Conservation (phyloP, 2,888 invertebrate genomes). For the Cataglyphis albicans region DNA sequence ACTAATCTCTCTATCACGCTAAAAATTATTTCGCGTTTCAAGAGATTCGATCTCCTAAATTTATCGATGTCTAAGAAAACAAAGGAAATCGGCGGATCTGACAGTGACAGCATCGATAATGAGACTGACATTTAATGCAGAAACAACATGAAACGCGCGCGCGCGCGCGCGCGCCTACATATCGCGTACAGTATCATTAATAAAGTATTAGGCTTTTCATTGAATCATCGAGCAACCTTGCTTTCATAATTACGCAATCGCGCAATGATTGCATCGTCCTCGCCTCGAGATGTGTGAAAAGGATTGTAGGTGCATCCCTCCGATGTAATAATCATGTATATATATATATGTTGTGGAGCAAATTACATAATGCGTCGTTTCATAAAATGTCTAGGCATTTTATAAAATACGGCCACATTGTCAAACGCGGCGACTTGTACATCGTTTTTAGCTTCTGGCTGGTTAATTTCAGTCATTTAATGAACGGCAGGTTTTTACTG, state of each 20-base stretch:
- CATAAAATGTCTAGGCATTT: no score
- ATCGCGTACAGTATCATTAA: slow-evolving; percentile 66
- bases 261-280: slow-evolving; percentile 61
- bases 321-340: slow-evolving; percentile 2
- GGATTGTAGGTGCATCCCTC: slow-evolving; percentile 14
- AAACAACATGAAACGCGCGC: slow-evolving; percentile 31
- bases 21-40: slow-evolving; percentile 22
- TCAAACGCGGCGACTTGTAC: no score
- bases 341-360: not conserved
- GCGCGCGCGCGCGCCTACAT: slow-evolving; percentile 51
- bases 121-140: slow-evolving; percentile 59
- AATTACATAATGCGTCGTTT: no score
- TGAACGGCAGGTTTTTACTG: no score
- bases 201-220: slow-evolving; percentile 74
- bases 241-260: slow-evolving; percentile 79
- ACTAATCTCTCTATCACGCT: slow-evolving; percentile 26
- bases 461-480: no score
- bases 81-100: not conserved
- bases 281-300: slow-evolving; percentile 39
- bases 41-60: slow-evolving; percentile 12
- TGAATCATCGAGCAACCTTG: slow-evolving; percentile 77
- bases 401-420: no score
- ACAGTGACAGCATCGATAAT: slow-evolving; percentile 49
- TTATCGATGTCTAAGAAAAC: not conserved
- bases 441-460: no score